Base-by-base conservation (phyloP, 2,113 vertebrate genomes). In the Corydoras maculifer region DNA sequence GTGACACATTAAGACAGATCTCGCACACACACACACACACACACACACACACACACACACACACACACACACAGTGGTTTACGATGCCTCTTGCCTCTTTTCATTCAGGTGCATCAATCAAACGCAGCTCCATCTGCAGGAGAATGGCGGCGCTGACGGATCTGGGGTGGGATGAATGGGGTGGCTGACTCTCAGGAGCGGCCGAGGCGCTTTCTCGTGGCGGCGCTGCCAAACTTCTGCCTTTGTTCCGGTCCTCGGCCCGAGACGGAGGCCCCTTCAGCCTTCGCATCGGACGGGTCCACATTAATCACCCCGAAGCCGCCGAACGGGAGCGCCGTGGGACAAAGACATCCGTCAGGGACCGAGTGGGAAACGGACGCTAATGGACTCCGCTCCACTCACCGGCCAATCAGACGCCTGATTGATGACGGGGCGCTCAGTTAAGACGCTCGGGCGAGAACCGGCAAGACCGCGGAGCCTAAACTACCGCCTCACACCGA, bases 241-340 rank as follows among this genome's bases (percentile, higher is more conserved):
- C 69, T 77, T 77, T 76, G 74, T 72, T 62, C n/a, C 43, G 59
- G 68, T 68, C 69, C 71, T 62, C 59, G 59, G 66, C 4, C 7
- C 35, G 73, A 77, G 78, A 77, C 69, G 79, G 73, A 79, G 80
- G 77, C 75, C 74, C 71, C 77, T 80, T 75, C 65, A 69, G 62
- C 61, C 72, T 66, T 78, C 72, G 75, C 72, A 62, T 77, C 75
- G 75, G 68, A 59, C 75, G 72, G 79, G 75, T 75, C 73, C 60
- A 77, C 73, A 82, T 79, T 80, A 82, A 82, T 80, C 77, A 82
- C 65, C 15, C 57, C 77, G 75, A 80, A 78, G 69, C 80, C 65
- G 79, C 73, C 73, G 77, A 75, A 73, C 73, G 60, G 72, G 60
- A 72, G 72, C 77, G 70, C 53, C 63, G 76, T 78, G 69, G 72